Percentiles rank a stretch among this genome's conserved stretches.
These are phyloP conservation scores for Orchesellides sinensis DNA, from an alignment of 2,888 invertebrate species.

Conservation along the genomic window DNA sequence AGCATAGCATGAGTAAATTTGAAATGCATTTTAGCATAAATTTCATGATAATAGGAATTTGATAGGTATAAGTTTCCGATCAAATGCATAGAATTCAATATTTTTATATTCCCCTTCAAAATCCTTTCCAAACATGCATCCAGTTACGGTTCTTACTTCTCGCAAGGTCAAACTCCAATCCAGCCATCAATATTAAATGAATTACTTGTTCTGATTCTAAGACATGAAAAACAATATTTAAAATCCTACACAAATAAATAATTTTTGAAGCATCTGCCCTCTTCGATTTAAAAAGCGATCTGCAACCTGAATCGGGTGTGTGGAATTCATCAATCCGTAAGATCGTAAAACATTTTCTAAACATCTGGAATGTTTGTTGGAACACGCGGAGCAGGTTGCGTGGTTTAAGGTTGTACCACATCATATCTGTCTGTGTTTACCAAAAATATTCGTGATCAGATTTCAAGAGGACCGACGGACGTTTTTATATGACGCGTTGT, in stretches of 20 bases:
- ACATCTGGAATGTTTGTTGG: constrained; percentile 10
- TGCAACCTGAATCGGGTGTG: constrained; percentile 42
- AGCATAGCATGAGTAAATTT: no score
- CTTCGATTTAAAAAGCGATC: constrained; percentile 20
- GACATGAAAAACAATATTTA: neutral
- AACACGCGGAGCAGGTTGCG: constrained; percentile 1
- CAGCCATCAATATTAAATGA: no score
- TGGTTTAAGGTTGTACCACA: neutral
- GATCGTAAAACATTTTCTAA: constrained; percentile 26
- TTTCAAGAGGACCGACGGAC: constrained; percentile 51
- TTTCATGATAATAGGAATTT: no score
- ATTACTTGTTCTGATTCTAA: neutral
- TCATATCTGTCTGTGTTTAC: neutral
- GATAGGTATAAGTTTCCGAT: no score
- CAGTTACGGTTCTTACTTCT: no score
- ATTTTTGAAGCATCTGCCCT: constrained; percentile 9
- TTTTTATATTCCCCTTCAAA: no score
- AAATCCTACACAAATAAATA: no score
- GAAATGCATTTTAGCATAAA: no score
- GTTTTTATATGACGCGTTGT: constrained; percentile 53
- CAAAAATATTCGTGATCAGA: constrained; percentile 34
- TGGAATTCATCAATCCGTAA: constrained; percentile 57
- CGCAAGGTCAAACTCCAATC: no score
- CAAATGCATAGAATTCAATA: no score
- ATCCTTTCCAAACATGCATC: no score